These are phyloP conservation scores for Phrynocephalus vlangalii DNA, from an alignment of 2,797 vertebrate genomes.

Conservation along the genomic window DNA sequence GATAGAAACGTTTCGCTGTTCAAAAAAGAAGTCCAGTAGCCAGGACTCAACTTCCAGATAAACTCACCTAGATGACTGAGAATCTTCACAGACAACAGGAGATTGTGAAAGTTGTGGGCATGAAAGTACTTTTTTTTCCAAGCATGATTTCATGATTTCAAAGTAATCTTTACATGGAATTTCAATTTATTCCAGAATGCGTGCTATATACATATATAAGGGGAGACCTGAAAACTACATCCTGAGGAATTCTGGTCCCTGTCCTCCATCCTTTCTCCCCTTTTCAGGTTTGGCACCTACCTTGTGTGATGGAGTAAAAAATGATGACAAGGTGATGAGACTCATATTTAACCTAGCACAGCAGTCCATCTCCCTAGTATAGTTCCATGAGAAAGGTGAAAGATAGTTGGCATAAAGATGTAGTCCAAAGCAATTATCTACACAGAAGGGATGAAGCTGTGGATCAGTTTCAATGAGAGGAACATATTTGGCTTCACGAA, in stretches of 20 bases:
- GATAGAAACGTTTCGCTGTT: too few relatives aligned
- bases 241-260: background rate
- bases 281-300: background rate
- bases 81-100: too few relatives aligned
- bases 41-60: too few relatives aligned
- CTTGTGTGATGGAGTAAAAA: background rate
- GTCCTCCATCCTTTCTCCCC: slow-evolving; percentile 15
- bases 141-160: background rate
- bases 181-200: background rate
- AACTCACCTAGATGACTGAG: too few relatives aligned
- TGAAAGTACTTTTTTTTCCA: too few relatives aligned
- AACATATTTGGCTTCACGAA: slow-evolving; percentile 15
- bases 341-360: background rate
- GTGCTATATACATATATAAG: background rate
- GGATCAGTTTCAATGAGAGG: background rate
- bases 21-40: too few relatives aligned
- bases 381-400: background rate
- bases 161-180: background rate
- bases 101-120: too few relatives aligned
- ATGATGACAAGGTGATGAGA: slow-evolving; percentile 4
- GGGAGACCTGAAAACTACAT: background rate
- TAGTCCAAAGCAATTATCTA: slow-evolving; percentile 27
- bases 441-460: background rate
- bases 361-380: background rate
- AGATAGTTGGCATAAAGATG: slow-evolving; percentile 9